Conservation (phyloP, 2,113 vertebrate genomes). For the Zosterops pallidus region DNA sequence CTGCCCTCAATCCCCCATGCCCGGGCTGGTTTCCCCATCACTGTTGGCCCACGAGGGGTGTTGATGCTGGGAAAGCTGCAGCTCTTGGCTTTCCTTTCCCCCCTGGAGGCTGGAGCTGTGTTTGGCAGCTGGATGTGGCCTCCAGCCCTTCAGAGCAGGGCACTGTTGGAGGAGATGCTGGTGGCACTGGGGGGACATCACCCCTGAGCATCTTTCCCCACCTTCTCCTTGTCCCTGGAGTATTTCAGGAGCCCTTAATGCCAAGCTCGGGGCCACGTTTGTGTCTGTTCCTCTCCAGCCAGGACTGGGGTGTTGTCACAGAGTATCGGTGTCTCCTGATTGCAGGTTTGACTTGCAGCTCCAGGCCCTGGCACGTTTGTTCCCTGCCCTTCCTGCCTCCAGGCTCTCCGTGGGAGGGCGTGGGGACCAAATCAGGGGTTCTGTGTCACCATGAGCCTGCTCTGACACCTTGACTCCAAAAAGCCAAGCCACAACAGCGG, state of each 20-base stretch:
- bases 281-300: fast-evolving
- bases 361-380: not conserved
- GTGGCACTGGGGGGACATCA: not conserved
- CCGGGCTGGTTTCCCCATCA: not conserved
- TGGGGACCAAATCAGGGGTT: fast-evolving
- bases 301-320: not conserved
- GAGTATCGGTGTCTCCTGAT: not conserved
- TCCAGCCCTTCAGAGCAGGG: not conserved
- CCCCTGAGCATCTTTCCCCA: not conserved
- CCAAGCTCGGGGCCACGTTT: fast-evolving
- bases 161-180: not conserved
- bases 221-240: not conserved
- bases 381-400: not conserved
- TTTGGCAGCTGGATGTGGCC: not conserved
- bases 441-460: fast-evolving
- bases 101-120: not conserved
- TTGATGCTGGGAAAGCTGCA: fast-evolving
- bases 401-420: fast-evolving
- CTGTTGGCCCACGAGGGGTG: fast-evolving
- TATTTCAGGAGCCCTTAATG: fast-evolving
- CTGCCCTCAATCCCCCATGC: not conserved
- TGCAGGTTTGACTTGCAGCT: not conserved
- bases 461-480: fast-evolving
- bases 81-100: not conserved
- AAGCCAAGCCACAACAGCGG: fast-evolving